These are phyloP conservation scores for Epinephelus cyanopodus DNA, from an alignment of 2,113 vertebrate species.

Conservation along the genomic window DNA sequence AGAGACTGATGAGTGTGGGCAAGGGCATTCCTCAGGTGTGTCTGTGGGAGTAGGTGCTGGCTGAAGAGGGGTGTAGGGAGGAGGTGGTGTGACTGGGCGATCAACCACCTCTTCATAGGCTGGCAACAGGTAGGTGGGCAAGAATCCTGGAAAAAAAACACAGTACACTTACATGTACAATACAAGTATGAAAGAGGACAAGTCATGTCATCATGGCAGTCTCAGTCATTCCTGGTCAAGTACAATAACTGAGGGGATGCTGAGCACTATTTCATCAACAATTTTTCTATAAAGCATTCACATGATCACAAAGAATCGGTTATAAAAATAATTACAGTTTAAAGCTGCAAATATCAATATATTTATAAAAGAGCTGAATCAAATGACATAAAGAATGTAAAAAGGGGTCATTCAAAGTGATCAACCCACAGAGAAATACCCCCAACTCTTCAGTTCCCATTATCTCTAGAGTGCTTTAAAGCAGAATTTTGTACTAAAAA, in stretches of 20 bases:
- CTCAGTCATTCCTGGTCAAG: too few relatives aligned
- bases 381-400: background rate
- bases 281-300: too few relatives aligned
- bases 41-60: conserved; percentile 74
- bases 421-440: background rate
- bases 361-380: background rate
- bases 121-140: conserved; percentile 95
- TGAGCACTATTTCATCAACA: too few relatives aligned
- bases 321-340: background rate
- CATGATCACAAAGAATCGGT: too few relatives aligned
- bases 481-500: too few relatives aligned
- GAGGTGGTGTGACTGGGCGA: conserved; percentile 91
- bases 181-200: background rate
- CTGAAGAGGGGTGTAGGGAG: conserved; percentile 92
- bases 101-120: conserved; percentile 95
- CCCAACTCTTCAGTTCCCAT: background rate
- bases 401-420: background rate
- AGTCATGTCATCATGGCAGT: background rate
- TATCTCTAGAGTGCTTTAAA: background rate
- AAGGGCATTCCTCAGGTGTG: conserved; percentile 67
- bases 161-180: background rate
- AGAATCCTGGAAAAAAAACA: conserved; percentile 88
- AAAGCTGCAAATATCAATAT: background rate
- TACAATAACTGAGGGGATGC: too few relatives aligned
- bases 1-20: conserved; percentile 52